Evolutionary conservation across 2,888 invertebrate genomes (phyloP).

Genomic region (Drosophila peninsularis): DNA sequence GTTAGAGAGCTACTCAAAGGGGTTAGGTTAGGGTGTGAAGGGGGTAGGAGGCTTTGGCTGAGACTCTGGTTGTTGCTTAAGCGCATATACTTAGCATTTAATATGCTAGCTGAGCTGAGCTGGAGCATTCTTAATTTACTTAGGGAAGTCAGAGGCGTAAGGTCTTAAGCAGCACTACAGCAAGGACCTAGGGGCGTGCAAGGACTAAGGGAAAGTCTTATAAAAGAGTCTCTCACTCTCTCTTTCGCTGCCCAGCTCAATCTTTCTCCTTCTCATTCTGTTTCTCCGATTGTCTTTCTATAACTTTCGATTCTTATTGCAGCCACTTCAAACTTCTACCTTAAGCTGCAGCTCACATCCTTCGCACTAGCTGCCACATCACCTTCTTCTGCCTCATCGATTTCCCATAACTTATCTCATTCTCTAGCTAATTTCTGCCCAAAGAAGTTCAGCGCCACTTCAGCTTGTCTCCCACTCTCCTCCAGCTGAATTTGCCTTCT

Average conservation of each 20-base stretch:
- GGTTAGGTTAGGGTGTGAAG: not conserved
- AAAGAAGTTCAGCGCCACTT: not conserved
- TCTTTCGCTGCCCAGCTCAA: too few relatives aligned
- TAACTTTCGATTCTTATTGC: not conserved
- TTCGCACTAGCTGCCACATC: not conserved
- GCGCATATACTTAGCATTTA: not conserved
- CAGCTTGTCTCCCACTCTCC: not conserved
- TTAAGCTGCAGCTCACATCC: not conserved
- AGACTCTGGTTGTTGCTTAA: conserved; percentile 18
- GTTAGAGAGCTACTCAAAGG: conserved; percentile 21
- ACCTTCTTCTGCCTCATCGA: not conserved
- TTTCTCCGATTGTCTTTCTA: too few relatives aligned
- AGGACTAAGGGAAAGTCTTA: not conserved
- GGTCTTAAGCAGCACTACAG: not conserved
- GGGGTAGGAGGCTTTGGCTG: not conserved
- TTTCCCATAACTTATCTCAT: not conserved
- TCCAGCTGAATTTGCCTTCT: conserved; percentile 1
- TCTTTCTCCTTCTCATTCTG: not conserved
- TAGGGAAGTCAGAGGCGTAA: not conserved
- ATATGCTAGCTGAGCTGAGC: conserved; percentile 17
- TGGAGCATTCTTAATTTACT: too few relatives aligned
- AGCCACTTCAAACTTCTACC: not conserved
- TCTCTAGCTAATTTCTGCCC: not conserved
- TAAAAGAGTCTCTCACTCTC: not conserved
- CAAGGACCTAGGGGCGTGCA: not conserved